These are phyloP conservation scores for Anarhynchus alexandrinus DNA, from an alignment of 2,113 vertebrate genomes.

Conservation along the genomic window DNA sequence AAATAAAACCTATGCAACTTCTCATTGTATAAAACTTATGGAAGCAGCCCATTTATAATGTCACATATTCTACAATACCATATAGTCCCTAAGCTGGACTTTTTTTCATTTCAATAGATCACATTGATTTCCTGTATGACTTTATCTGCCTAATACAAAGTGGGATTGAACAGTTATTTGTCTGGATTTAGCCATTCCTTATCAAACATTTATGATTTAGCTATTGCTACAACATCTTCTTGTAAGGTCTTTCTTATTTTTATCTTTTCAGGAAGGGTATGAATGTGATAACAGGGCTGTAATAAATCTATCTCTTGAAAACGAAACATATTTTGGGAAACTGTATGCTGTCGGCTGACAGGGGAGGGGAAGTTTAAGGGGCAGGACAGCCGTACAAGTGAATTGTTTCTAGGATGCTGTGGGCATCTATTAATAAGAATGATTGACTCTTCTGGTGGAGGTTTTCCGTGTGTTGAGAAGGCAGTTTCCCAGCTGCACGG, in stretches of 20 bases:
- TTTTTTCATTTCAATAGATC: constrained; percentile 81
- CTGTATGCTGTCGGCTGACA: background rate
- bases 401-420: background rate
- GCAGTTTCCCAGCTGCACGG: background rate
- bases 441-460: background rate
- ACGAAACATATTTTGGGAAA: constrained; percentile 23
- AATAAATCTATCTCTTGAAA: constrained; percentile 71
- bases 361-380: background rate
- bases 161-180: constrained; percentile 79
- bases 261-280: constrained; percentile 71
- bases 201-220: constrained; percentile 85
- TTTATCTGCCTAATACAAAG: constrained; percentile 91
- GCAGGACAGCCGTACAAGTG: background rate
- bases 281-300: constrained; percentile 58
- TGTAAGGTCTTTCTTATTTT: constrained; percentile 79
- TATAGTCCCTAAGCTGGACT: constrained; percentile 69
- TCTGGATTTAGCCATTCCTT: constrained; percentile 80
- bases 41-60: constrained; percentile 66
- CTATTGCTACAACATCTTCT: constrained; percentile 67
- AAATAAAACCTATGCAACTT: constrained; percentile 53
- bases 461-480: background rate
- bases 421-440: background rate
- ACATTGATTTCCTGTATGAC: constrained; percentile 93
- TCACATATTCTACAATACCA: constrained; percentile 33
- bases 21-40: constrained; percentile 59